Evolutionary conservation across 1,140 invertebrate species (phyloP), one percentile per base, ranked within the genome.

Genomic region (Pseudoatta argentina): DNA sequence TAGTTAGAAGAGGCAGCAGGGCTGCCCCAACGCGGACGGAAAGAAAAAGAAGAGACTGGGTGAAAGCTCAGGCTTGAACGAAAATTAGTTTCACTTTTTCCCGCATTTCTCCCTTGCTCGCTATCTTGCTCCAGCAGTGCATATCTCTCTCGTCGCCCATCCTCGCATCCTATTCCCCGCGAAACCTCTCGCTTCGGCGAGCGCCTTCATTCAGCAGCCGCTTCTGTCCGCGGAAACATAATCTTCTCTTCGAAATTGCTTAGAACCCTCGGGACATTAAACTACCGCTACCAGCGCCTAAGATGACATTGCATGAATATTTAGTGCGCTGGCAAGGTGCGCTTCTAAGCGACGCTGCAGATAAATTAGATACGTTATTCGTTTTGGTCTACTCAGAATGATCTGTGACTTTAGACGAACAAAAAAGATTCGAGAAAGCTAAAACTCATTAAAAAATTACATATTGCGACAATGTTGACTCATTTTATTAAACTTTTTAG

Each of bases 51-150:
- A 72, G 86, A 87, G 78, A 66, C 27, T 16, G 64, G 61, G 61
- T 64, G 72, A 76, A 88, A 81, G 76, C 63, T 90, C 71, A 34
- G 85, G 76, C 87, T 87, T 71, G 90, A 91, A 91, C 87, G 87
- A 90, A 91, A 91, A 91, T 91, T 91, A 90, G 89, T 91, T 91
- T 91, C 89, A 88, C 89, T 88, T 90, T 90, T 91, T 91, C 63
- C 66, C 69, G 30, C 34, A 61, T 48, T 57, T 67, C 73, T 57
- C 69, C 78, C 12, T 12, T n/a, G 53, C 63, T 48, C 30, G 3
- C 72, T 64, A 39, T 48, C 67, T 39, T 14, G 4, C 53, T 30
- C 18, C 12, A 44, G 8, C 63, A 75, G 16, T 53, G 63, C 39
- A 57, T 21, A 81, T 76, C 59, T 34, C 63, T 44, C 55, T 59